Percentiles rank a stretch among this genome's conserved stretches.
phyloP scores from a whole-genome alignment of 2,888 invertebrate species.

The Brassicogethes aeneus region DNA sequence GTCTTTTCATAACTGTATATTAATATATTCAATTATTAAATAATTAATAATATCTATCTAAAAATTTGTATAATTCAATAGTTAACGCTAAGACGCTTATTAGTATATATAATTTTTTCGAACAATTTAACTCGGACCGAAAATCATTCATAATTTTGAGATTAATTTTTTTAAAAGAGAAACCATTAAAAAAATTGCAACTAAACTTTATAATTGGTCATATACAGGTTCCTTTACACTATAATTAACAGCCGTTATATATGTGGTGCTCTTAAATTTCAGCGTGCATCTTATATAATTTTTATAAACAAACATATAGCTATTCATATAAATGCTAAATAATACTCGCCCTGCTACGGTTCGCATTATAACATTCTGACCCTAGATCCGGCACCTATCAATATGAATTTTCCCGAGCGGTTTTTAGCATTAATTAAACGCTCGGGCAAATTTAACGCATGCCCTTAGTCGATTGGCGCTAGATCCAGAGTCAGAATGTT shows the following conservation, averaged over 20 bases:
- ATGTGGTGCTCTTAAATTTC: constrained; percentile 38
- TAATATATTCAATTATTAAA: constrained; percentile 6
- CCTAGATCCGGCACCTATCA: too few species aligned
- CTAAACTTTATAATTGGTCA: constrained; percentile 4
- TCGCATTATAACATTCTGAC: too few species aligned
- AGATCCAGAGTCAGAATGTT: too few species aligned
- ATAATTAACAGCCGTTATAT: constrained; percentile 34
- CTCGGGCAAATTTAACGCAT: too few species aligned
- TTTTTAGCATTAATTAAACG: too few species aligned
- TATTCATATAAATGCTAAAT: constrained; percentile 36
- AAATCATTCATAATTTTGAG: neutral
- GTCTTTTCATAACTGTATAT: constrained; percentile 3
- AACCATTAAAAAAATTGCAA: neutral
- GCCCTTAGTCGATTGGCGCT: too few species aligned
- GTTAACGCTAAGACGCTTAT: neutral
- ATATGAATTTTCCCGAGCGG: too few species aligned
- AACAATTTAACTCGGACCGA: too few species aligned
- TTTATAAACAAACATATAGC: constrained; percentile 37
- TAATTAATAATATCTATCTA: constrained; percentile 9
- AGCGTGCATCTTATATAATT: constrained; percentile 34
- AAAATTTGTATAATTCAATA: constrained; percentile 1
- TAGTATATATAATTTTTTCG: neutral
- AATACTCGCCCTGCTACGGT: constrained; percentile 35
- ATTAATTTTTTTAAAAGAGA: neutral
- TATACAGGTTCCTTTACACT: constrained; percentile 34